Evolutionary conservation across 1,140 invertebrate genomes (phyloP).

Genomic region (Cydia fagiglandana): DNA sequence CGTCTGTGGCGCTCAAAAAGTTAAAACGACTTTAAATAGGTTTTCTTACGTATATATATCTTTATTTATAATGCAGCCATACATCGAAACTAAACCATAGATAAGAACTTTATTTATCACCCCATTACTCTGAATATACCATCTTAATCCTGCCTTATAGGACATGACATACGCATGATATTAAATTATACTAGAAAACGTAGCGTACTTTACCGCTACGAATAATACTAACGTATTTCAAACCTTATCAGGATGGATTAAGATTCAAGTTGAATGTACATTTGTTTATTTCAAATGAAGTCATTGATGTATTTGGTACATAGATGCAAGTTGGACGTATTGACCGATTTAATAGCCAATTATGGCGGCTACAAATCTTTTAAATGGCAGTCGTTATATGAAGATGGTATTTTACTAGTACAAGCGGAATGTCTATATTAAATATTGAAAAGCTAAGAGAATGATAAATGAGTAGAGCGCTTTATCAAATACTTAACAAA

Average conservation of each 20-base stretch:
- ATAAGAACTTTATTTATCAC: constrained; percentile 27
- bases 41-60: no score
- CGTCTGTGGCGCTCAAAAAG: no score
- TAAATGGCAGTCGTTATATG: constrained; percentile 14
- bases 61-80: no score
- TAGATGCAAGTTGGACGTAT: background rate
- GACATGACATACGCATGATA: background rate
- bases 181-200: constrained; percentile 20
- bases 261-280: background rate
- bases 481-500: no score
- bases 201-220: background rate
- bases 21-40: no score
- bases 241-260: background rate
- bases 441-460: background rate
- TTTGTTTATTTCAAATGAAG: constrained; percentile 18
- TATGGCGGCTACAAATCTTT: constrained; percentile 34
- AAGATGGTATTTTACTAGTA: background rate
- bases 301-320: constrained; percentile 15
- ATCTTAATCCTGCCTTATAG: constrained; percentile 11
- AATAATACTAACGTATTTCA: background rate
- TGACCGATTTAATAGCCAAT: constrained; percentile 38
- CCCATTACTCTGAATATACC: constrained; percentile 21
- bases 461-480: no score
- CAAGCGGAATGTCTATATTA: background rate
- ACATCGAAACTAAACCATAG: background rate